Evolutionary conservation across 2,888 invertebrate species (phyloP).

Genomic region (Tenthredo scrophulariae): DNA sequence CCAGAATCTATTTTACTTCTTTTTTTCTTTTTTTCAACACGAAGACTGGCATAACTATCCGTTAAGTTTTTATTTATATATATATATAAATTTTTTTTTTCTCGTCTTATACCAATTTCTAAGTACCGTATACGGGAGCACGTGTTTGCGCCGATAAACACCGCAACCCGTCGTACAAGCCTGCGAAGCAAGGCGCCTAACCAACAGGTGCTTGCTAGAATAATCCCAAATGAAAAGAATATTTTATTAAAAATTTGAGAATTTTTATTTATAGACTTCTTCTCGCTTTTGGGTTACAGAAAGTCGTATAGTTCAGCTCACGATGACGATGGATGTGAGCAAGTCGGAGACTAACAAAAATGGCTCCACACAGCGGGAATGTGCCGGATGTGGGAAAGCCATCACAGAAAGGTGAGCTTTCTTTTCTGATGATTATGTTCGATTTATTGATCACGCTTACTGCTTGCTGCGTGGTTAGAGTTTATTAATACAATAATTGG

Average conservation of each 20-base stretch:
- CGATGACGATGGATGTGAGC: slow-evolving; percentile 94
- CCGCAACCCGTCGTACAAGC: slow-evolving; percentile 38
- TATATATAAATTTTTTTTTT: neutral
- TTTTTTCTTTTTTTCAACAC: neutral
- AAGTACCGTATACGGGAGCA: neutral
- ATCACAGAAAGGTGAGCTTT: slow-evolving; percentile 87
- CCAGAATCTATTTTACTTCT: neutral
- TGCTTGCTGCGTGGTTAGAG: neutral
- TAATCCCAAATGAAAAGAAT: neutral
- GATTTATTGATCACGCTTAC: neutral
- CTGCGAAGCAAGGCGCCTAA: slow-evolving; percentile 16
- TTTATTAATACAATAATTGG: neutral
- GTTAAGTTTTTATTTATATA: neutral
- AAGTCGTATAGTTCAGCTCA: slow-evolving; percentile 76
- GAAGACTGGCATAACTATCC: neutral
- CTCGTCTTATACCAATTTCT: neutral
- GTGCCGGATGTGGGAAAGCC: slow-evolving; percentile 96
- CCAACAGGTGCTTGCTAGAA: slow-evolving; percentile 6
- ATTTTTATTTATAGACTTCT: neutral
- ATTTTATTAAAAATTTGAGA: too few relatives aligned
- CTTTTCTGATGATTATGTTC: neutral
- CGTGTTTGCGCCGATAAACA: neutral
- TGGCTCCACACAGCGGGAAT: slow-evolving; percentile 85
- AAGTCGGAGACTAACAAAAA: slow-evolving; percentile 84
- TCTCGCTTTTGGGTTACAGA: slow-evolving; percentile 64